A percentile compares a stretch with the other conserved stretches of the same genome.
Conservation (phyloP, 2,797 vertebrate species). For the Periophthalmus magnuspinnatus region DNA sequence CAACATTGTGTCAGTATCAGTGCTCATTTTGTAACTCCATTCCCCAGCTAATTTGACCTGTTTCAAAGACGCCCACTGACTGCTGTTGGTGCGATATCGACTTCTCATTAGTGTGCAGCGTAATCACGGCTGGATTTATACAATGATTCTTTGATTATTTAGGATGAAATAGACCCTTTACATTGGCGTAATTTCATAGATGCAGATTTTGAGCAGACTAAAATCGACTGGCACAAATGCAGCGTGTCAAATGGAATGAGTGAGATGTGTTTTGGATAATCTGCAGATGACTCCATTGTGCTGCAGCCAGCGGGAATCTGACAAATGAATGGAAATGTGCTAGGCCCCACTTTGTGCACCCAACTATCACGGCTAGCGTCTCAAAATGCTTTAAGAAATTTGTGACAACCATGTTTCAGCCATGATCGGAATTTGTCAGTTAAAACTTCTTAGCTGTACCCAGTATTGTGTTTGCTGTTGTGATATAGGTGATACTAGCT, state of each 20-base stretch:
- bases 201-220: conserved; percentile 2
- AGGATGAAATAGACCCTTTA: conserved; percentile 1
- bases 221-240: conserved; percentile 17
- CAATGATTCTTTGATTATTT: neutral
- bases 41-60: neutral
- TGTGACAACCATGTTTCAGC: neutral
- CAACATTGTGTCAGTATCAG: too few relatives aligned
- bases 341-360: conserved; percentile 2
- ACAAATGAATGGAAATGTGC: conserved; percentile 25
- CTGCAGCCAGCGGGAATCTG: conserved; percentile 23
- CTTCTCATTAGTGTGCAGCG: neutral
- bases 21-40: too few relatives aligned
- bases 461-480: neutral
- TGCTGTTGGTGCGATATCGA: neutral
- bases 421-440: conserved; percentile 5
- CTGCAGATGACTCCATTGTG: conserved; percentile 10
- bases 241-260: conserved; percentile 28
- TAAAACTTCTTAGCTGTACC: neutral
- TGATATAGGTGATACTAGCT: too few relatives aligned
- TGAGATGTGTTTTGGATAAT: conserved; percentile 28
- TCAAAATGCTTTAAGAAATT: neutral
- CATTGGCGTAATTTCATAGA: conserved; percentile 8
- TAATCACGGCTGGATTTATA: neutral
- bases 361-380: conserved; percentile 16
- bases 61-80: neutral